Evolutionary conservation across 2,797 vertebrate species (phyloP).

Genomic region (Melanogrammus aeglefinus): DNA sequence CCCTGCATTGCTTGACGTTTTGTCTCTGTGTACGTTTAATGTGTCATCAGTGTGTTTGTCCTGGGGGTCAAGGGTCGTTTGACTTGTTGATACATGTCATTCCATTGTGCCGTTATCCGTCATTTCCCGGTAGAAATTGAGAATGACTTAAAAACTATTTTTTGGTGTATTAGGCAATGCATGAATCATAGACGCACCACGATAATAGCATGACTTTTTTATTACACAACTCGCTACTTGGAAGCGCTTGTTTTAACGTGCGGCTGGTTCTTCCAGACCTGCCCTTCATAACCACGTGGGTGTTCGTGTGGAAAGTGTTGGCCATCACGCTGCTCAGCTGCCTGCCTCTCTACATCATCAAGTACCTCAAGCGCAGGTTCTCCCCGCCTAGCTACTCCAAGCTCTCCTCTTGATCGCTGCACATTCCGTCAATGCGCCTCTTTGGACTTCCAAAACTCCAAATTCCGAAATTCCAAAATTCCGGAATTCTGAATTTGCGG

Average conservation of each 20-base stretch:
- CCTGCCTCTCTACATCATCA: conserved; percentile 96
- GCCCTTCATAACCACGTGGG: conserved; percentile 88
- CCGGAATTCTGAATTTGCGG: not conserved
- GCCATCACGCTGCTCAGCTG: conserved; percentile 95
- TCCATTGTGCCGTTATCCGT: not conserved
- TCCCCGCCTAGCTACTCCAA: conserved; percentile 98
- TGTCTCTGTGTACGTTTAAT: not conserved
- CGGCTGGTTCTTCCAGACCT: conserved; percentile 73
- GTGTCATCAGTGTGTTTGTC: not conserved
- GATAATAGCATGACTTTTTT: not conserved
- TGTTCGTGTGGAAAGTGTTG: conserved; percentile 97
- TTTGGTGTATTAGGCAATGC: not conserved
- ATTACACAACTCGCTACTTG: not conserved
- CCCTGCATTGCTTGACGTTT: not conserved
- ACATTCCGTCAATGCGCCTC: not conserved
- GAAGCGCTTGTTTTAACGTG: not conserved
- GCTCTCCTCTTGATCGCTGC: conserved; percentile 80
- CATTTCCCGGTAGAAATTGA: not conserved
- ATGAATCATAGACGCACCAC: not conserved
- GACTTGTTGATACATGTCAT: not conserved
- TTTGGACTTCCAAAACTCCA: not conserved
- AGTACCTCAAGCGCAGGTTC: conserved; percentile 96
- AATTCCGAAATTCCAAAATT: not conserved
- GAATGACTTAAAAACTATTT: not conserved
- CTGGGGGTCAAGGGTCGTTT: not conserved